Base-by-base conservation (phyloP, 2,113 vertebrate species). In the Coptodon bakossiorum region DNA sequence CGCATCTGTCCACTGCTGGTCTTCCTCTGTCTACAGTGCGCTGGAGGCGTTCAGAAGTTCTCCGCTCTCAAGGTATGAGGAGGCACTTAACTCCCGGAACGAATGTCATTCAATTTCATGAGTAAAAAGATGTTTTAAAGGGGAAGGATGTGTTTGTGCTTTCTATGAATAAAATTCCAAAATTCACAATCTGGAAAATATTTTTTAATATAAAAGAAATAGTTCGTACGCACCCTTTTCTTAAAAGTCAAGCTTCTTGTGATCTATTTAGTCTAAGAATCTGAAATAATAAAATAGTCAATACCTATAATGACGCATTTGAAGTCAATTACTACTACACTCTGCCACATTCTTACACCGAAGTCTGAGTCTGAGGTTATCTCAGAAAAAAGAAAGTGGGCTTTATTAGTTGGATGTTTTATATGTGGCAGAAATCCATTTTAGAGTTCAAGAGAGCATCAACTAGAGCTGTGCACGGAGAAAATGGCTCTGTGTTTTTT, bases 21-120 rank as follows among this genome's bases (percentile, higher is more conserved):
- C 91, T 83, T 96, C 78, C 85, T 95, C 90, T 94, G 95, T 89
- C 90, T 96, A 81, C 93, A 96, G 88, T 88, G 94, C 92, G 95
- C 93, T 36, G 96, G 93, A 82, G 85, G 94, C 92, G 90, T 96
- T 90, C 96, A 97, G 27, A 97, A 96, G 91, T 96, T 96, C 88
- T 97, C 97, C 40, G 97, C 96, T 91, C 95, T 97, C 85, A 97
- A 96, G 96, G 97, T 97, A 95, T 84, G 96, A 93, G 88, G 76
- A 83, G 10, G 19, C 84, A 48, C 45, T 61, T 10, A 54, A 27
- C 12, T 43, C 9, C n/a, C 38, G 13, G 10, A 85, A 71, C 7
- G 36, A 6, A 6, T 48, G 17, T 54, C 22, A 59, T 61, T 54
- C 19, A 56, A n/a, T 57, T 34, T 2, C 5, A 80, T 12, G 2